phyloP scores from a whole-genome alignment of 2,113 vertebrate genomes.

The Arothron firmamentum region DNA sequence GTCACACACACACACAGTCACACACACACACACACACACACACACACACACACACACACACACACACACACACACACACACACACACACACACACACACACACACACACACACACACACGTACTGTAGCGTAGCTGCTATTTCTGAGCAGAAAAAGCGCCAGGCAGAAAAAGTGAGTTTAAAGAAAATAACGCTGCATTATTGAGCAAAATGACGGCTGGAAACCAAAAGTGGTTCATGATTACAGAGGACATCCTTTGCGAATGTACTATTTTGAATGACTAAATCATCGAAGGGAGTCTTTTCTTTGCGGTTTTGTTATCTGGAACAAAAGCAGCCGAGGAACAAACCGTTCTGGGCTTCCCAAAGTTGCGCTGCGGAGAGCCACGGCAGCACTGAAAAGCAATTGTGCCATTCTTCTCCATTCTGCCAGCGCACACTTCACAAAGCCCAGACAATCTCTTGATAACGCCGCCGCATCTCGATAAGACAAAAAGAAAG shows the following conservation, averaged over 20 bases:
- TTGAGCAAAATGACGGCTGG: constrained; percentile 18
- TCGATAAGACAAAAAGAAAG: constrained; percentile 42
- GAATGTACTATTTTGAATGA: constrained; percentile 28
- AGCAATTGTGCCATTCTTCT: constrained; percentile 52
- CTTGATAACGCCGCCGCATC: constrained; percentile 49
- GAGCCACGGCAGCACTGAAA: constrained; percentile 34
- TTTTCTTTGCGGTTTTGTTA: constrained; percentile 32
- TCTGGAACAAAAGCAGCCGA: constrained; percentile 48
- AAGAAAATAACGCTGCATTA: constrained; percentile 12
- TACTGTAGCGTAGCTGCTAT: background rate
- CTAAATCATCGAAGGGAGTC: constrained; percentile 28
- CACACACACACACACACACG: background rate
- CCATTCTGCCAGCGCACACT: constrained; percentile 44
- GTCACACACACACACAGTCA: too few relatives aligned
- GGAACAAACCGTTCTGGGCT: constrained; percentile 53
- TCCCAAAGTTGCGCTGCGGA: constrained; percentile 48
- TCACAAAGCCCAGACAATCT: constrained; percentile 57
- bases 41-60: background rate
- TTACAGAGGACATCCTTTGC: constrained; percentile 28
- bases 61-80: background rate
- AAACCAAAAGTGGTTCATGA: constrained; percentile 15
- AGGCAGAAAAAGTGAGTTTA: background rate
- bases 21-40: background rate
- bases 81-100: background rate
- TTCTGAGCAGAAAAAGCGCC: background rate